Conservation (phyloP, 2,888 invertebrate genomes). For the Chelonus formosanus region DNA sequence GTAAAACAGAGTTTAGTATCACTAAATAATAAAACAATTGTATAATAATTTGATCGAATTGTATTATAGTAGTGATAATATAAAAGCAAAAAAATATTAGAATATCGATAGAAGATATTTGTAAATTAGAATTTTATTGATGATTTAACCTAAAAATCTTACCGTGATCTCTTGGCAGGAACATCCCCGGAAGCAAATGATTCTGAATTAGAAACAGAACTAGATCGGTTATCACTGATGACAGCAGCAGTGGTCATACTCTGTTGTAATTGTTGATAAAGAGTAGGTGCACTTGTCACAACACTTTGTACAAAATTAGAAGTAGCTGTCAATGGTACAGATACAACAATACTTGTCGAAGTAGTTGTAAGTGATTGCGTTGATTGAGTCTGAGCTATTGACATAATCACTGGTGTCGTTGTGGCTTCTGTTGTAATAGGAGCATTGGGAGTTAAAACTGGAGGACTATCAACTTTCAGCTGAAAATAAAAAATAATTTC, state of each 20-base stretch:
- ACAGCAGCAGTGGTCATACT: slow-evolving; percentile 54
- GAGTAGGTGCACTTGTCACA: slow-evolving; percentile 57
- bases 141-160: slow-evolving; percentile 42
- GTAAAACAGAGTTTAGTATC: too few species aligned
- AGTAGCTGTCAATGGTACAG: slow-evolving; percentile 70
- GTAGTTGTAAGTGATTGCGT: slow-evolving; percentile 54
- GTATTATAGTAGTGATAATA: too few species aligned
- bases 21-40: too few species aligned
- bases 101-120: neutral
- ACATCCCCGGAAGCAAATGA: slow-evolving; percentile 61
- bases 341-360: slow-evolving; percentile 71
- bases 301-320: slow-evolving; percentile 55
- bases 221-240: slow-evolving; percentile 46
- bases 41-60: too few species aligned
- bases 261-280: slow-evolving; percentile 62
- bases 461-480: slow-evolving; percentile 55
- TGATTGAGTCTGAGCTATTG: slow-evolving; percentile 55
- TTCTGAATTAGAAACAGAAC: slow-evolving; percentile 63
- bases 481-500: slow-evolving; percentile 38
- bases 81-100: too few species aligned
- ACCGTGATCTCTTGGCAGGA: slow-evolving; percentile 69
- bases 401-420: slow-evolving; percentile 60
- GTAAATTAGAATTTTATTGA: neutral
- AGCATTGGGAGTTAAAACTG: slow-evolving; percentile 48
- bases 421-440: slow-evolving; percentile 52